Evolutionary conservation across 2,113 vertebrate species (phyloP).

Genomic region (Chamaetylas fuelleborni): DNA sequence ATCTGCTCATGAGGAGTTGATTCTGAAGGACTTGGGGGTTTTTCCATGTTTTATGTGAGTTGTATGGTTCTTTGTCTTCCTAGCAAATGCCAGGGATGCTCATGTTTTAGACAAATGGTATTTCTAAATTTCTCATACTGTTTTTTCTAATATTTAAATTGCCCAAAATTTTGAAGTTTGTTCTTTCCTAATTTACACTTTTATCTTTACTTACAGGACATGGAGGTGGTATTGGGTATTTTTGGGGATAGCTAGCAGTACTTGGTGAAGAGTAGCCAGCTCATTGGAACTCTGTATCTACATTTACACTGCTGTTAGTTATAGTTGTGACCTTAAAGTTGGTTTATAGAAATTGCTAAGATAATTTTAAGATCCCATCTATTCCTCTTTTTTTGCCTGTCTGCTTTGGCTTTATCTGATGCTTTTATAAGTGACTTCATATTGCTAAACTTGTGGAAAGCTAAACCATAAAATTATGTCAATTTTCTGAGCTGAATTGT

Average conservation of each 20-base stretch:
- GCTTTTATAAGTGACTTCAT: not conserved
- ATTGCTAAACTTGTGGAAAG: not conserved
- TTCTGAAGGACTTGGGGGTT: rapidly evolving
- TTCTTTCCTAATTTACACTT: not conserved
- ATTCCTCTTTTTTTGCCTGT: not conserved
- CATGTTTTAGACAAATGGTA: not conserved
- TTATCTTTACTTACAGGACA: not conserved
- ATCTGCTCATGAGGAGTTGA: not conserved
- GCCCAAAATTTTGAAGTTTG: not conserved
- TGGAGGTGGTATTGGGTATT: not conserved
- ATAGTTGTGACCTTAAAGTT: not conserved
- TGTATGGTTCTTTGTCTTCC: not conserved
- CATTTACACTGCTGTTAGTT: not conserved
- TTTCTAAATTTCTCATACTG: not conserved
- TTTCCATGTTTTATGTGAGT: not conserved
- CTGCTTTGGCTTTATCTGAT: not conserved
- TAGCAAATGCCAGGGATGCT: not conserved
- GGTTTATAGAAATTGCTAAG: not conserved
- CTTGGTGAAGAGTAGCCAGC: not conserved
- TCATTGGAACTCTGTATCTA: not conserved
- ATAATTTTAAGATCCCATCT: not conserved
- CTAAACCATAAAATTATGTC: not conserved
- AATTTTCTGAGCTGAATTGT: not conserved
- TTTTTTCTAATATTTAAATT: not conserved
- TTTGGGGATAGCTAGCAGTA: not conserved